Conservation (phyloP, 2,797 vertebrate species). For the Salarias fasciatus region DNA sequence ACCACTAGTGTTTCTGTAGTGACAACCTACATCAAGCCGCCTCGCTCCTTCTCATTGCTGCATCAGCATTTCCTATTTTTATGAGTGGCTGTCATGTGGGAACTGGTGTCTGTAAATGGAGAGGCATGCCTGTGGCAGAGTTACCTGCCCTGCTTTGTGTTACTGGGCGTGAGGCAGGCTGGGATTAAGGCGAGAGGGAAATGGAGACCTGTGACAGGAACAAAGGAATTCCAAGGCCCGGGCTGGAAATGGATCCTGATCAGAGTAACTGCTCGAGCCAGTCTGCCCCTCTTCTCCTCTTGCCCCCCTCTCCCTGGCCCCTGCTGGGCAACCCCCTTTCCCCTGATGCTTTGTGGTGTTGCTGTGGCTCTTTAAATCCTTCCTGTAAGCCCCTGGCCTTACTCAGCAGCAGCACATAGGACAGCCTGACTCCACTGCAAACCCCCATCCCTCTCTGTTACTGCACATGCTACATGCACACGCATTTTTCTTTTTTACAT, state of each 20-base stretch:
- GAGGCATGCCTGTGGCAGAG: conserved; percentile 76
- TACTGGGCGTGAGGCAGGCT: conserved; percentile 74
- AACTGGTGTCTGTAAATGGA: conserved; percentile 75
- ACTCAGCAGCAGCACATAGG: conserved; percentile 72
- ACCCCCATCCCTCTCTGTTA: conserved; percentile 31
- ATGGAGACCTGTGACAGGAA: conserved; percentile 81
- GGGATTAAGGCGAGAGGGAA: conserved; percentile 76
- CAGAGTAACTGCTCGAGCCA: conserved; percentile 69
- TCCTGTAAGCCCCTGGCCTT: conserved; percentile 73
- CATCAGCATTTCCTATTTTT: conserved; percentile 59
- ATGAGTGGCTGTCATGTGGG: conserved; percentile 49
- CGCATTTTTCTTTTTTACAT: neutral
- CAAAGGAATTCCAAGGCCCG: conserved; percentile 82
- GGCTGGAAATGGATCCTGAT: conserved; percentile 81
- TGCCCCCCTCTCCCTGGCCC: conserved; percentile 49
- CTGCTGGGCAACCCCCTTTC: conserved; percentile 67
- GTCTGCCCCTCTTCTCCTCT: conserved; percentile 48
- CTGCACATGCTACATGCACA: conserved; percentile 11
- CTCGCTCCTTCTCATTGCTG: conserved; percentile 31
- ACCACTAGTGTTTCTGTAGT: conserved; percentile 22
- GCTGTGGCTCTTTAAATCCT: conserved; percentile 79
- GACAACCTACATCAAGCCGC: conserved; percentile 23
- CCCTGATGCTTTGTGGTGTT: conserved; percentile 77
- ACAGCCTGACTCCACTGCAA: conserved; percentile 70
- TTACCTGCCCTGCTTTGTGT: conserved; percentile 79